phyloP scores from a whole-genome alignment of 1,140 invertebrate species.

The Drosophila melanica region DNA sequence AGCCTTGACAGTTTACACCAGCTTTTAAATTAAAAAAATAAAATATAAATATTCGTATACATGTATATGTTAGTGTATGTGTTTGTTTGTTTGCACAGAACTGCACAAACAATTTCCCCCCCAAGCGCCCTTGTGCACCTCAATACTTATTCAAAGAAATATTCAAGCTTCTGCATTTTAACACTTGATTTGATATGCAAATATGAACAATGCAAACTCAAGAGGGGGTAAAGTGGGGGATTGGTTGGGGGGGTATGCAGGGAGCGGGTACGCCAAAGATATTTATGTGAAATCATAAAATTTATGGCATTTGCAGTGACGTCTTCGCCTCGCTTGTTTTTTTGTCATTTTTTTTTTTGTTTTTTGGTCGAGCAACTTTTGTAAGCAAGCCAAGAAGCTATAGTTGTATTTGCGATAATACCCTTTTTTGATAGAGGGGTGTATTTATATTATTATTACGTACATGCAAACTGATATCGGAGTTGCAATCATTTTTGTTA shows the following conservation, averaged over 20 bases:
- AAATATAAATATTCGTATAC: constrained; percentile 3
- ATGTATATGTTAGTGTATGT: constrained; percentile 15
- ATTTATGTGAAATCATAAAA: constrained; percentile 78
- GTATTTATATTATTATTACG: neutral
- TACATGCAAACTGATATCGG: neutral
- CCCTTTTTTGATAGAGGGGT: constrained; percentile 2
- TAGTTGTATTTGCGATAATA: constrained; percentile 33
- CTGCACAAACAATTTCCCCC: constrained; percentile 5
- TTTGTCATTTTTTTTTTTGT: constrained; percentile 6
- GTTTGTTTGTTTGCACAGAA: constrained; percentile 38
- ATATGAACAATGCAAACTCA: constrained; percentile 63
- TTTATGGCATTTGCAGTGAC: constrained; percentile 66
- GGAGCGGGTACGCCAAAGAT: constrained; percentile 9
- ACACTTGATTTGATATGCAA: constrained; percentile 81
- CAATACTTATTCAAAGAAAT: constrained; percentile 23
- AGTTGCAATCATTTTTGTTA: neutral
- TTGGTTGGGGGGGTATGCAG: neutral
- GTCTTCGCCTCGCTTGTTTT: constrained; percentile 10
- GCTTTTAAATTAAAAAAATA: constrained; percentile 4
- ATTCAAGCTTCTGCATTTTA: constrained; percentile 68
- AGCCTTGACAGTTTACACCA: too few relatives aligned
- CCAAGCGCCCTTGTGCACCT: neutral
- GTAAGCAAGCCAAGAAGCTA: constrained; percentile 61
- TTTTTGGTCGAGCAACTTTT: constrained; percentile 41
- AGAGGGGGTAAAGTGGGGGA: neutral